Conservation (phyloP, 2,797 vertebrate genomes). For the Poecilia velifera region DNA sequence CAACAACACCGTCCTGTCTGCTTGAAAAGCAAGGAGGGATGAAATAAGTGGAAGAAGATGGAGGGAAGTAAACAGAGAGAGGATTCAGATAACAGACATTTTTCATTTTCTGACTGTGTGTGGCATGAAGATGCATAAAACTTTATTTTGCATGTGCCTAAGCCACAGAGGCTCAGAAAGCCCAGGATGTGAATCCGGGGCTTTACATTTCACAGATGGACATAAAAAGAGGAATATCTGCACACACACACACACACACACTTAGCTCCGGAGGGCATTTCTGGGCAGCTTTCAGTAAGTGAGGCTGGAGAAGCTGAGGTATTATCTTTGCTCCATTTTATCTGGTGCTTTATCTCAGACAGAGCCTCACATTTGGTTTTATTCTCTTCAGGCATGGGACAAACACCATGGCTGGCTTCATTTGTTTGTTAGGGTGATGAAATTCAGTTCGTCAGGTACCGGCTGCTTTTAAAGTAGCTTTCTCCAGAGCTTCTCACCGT, state of each 20-base stretch:
- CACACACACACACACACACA: conserved; percentile 12
- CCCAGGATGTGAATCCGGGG: conserved; percentile 2
- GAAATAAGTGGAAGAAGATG: conserved; percentile 43
- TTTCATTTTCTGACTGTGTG: conserved; percentile 57
- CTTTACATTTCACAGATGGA: conserved; percentile 28
- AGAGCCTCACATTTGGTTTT: conserved; percentile 62
- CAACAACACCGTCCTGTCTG: conserved; percentile 79
- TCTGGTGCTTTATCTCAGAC: conserved; percentile 86
- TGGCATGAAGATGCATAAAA: conserved; percentile 52
- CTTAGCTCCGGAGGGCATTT: conserved; percentile 49
- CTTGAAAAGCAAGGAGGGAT: conserved; percentile 29
- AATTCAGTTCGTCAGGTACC: neutral
- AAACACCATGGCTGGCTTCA: neutral
- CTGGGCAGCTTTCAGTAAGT: conserved; percentile 89
- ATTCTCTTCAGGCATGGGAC: conserved; percentile 3
- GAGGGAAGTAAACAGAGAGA: conserved; percentile 42
- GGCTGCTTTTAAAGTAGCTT: neutral
- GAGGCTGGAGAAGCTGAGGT: conserved; percentile 87
- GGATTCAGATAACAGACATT: conserved; percentile 66
- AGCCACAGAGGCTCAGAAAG: conserved; percentile 46
- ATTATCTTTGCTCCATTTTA: conserved; percentile 88
- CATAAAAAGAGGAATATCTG: conserved; percentile 6
- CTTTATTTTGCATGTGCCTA: conserved; percentile 43
- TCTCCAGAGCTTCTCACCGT: neutral
- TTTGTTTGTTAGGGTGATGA: neutral